Base-by-base conservation (phyloP, 1,140 invertebrate species). In the Dolichoris vasculosae region DNA sequence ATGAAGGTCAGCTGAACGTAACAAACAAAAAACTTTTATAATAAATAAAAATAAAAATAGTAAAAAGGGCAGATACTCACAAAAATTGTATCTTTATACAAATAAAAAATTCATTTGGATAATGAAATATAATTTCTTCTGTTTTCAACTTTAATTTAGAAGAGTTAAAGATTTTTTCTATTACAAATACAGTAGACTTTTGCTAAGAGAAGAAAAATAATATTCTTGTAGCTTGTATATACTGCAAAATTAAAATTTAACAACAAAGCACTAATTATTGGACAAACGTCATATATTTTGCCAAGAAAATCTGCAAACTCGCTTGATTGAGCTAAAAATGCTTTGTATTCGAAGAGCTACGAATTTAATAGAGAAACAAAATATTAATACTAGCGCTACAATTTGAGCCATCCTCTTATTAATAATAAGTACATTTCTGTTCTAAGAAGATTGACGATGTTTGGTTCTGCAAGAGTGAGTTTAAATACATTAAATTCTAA, bases 1-100 rank as follows among this genome's bases (percentile, higher is more conserved):
- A 92, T 79, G 91, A 92, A 90, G 89, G 89, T 90, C 88, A 88
- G 85, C 73, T 17, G 55, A 77, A 59, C 13, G 38, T 77, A 38
- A 59, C 23, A 77, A 40, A 46, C 75, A 30, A 55, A 59, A 59
- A 73, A 73, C 30, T 55, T 23, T 64, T 35, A 26, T 26, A 82
- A 35, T 26, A 32, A 73, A 23, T 26, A 40, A 38, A 8, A 40
- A 38, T 1, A 40, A 17, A 43, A 11, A 38, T 81, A 69, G 63
- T 17, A 30, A 43, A 48, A 63, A 48, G 46, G 30, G 46, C 38
- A 35, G 82, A 83, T 73, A 83, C 82, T 83, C 82, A 83, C 82
- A 83, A 83, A 83, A 83, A 76, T 83, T 73, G 40, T 30, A 71
- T n/a, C 71, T 8, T 63, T 43, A 9, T 63, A 59, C 59, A 8